phyloP scores from a whole-genome alignment of 2,113 vertebrate species.

The Xyrauchen texanus region DNA sequence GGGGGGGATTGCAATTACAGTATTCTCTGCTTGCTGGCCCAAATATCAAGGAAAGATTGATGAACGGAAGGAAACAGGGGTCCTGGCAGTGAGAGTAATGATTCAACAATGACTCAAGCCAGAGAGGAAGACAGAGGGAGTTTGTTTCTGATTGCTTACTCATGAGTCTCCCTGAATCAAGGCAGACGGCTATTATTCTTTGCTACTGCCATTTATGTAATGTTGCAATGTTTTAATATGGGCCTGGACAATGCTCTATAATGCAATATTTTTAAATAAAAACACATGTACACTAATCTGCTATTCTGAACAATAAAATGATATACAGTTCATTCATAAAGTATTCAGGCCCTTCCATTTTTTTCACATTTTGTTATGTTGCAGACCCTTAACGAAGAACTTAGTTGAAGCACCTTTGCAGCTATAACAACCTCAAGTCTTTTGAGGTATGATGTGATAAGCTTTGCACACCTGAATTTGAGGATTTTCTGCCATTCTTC shows the following conservation, averaged over 20 bases:
- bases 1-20: conserved; percentile 7
- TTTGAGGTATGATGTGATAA: too few species aligned
- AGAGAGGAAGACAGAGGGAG: conserved; percentile 23
- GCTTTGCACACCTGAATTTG: too few species aligned
- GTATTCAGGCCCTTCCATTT: too few species aligned
- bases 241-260: neutral
- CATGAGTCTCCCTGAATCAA: conserved; percentile 44
- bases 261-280: too few species aligned
- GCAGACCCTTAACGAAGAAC: too few species aligned
- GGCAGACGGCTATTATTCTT: conserved; percentile 10
- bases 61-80: conserved; percentile 62
- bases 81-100: conserved; percentile 27
- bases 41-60: conserved; percentile 57
- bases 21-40: conserved; percentile 14
- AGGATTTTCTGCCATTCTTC: too few species aligned
- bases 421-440: too few species aligned
- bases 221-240: neutral
- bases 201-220: neutral
- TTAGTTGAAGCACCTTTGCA: too few species aligned
- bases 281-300: too few species aligned
- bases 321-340: too few species aligned
- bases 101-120: conserved; percentile 42
- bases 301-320: too few species aligned
- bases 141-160: conserved; percentile 54
- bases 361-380: too few species aligned